Evolutionary conservation across 2,797 vertebrate genomes (phyloP).

Genomic region (Chiloscyllium punctatum): DNA sequence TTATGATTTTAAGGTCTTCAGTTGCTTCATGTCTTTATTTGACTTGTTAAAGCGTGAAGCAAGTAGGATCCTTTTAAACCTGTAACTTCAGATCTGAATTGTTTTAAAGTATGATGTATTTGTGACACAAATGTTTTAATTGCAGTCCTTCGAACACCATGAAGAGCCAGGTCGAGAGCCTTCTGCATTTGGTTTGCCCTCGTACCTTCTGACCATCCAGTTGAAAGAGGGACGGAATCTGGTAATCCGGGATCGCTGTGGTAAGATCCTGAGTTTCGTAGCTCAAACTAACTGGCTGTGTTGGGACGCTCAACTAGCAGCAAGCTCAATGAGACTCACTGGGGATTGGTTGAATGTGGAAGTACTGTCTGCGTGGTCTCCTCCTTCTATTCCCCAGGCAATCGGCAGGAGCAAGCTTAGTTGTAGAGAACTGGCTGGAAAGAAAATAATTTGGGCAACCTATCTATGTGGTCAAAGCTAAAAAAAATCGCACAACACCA

Average conservation of each 20-base stretch:
- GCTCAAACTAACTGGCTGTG: accelerated
- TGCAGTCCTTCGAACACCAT: slow-evolving; percentile 47
- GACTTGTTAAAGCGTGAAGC: no score
- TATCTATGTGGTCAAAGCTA: background rate
- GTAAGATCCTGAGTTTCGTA: slow-evolving; percentile 56
- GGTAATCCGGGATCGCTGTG: slow-evolving; percentile 79
- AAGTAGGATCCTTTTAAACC: no score
- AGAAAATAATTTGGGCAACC: background rate
- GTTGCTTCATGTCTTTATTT: no score
- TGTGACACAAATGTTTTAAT: background rate
- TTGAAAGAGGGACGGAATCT: slow-evolving; percentile 81
- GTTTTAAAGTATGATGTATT: background rate
- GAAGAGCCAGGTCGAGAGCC: slow-evolving; percentile 48
- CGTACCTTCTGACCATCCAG: slow-evolving; percentile 80
- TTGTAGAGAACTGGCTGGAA: background rate
- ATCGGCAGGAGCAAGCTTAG: background rate
- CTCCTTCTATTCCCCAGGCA: background rate
- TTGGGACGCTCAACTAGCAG: background rate
- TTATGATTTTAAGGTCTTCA: no score
- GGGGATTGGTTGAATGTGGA: background rate
- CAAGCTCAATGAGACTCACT: background rate
- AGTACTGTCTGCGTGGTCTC: background rate
- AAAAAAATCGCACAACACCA: no score
- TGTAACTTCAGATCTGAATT: background rate
- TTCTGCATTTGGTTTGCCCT: slow-evolving; percentile 54